Evolutionary conservation across 2,797 vertebrate genomes (phyloP).

Genomic region (Remorina albescens): DNA sequence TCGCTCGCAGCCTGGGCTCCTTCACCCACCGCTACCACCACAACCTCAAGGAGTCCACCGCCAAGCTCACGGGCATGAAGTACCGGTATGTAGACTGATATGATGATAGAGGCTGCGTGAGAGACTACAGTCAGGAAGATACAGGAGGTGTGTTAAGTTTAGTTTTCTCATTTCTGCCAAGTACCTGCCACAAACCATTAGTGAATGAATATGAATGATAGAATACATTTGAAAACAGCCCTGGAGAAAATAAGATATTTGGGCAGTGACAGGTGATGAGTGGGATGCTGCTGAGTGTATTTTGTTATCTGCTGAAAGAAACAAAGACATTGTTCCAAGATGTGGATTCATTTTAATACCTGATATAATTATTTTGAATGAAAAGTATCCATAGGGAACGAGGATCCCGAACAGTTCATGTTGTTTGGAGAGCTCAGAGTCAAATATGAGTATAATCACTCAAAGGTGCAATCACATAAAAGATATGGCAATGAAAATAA

Average conservation of each 20-base stretch:
- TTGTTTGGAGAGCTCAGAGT: not conserved
- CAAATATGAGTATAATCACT: conserved; percentile 2
- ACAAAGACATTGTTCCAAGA: conserved; percentile 22
- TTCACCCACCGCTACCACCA: conserved; percentile 97
- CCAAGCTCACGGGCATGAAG: conserved; percentile 99
- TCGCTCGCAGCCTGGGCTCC: conserved; percentile 95
- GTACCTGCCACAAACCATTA: not conserved
- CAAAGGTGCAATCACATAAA: not conserved
- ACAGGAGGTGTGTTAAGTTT: conserved; percentile 6
- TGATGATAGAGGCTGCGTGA: conserved; percentile 33
- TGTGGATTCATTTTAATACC: conserved; percentile 11
- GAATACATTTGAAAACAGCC: no score
- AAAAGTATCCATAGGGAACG: not conserved
- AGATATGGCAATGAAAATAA: not conserved
- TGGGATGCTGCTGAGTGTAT: conserved; percentile 52
- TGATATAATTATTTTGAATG: conserved; percentile 6
- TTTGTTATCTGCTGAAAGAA: conserved; percentile 24
- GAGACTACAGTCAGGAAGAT: not conserved
- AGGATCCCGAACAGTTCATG: not conserved
- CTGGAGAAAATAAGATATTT: no score
- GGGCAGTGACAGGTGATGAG: conserved; percentile 66
- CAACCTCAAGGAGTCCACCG: conserved; percentile 97
- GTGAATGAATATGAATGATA: conserved; percentile 15
- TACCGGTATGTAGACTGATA: conserved; percentile 86
- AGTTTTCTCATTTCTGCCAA: not conserved